Evolutionary conservation across 2,797 vertebrate genomes (phyloP), one percentile per base, ranked within the genome.

Genomic region (Enteromius mattozi): DNA sequence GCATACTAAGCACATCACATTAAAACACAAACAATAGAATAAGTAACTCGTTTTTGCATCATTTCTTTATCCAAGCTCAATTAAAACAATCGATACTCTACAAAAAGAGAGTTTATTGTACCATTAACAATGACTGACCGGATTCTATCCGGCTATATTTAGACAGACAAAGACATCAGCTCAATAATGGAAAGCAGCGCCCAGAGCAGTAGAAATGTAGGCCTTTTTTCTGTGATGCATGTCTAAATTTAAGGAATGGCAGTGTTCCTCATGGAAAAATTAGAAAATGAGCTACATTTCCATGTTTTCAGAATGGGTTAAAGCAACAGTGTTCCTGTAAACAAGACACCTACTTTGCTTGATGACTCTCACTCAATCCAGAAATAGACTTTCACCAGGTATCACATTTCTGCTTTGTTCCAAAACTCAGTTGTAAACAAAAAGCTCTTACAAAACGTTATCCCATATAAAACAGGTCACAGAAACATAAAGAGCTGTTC

Each of bases 351-450:
- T 45, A 76, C 69, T 61, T 33, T 47, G 37, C 70, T 69, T 27
- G 71, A 85, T 63, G 72, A 70, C 37, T 68, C 76, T 59, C 70
- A 21, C 56, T 81, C 47, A 19, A 27, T 35, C 75, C 65, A 78
- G 78, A 88, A 89, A 90, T 86, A 89, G 84, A 84, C 30, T 69
- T 85, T 83, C 81, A 84, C 37, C 78, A 49, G 30, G 84, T 40
- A 74, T 90, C 87, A 88, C 13, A 81, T 90, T 88, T 86, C 86
- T 75, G 69, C 68, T 47, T 42, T 81, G 61, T 74, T 80, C 54
- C 75, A 78, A 61, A 59, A 61, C 54, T 47, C 80, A 40, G 30
- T n/a, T 51, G 78, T n/a, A 72, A 76, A 81, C 56, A 70, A 21
- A 40, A 45, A 24, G 51, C 10, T 45, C 14, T 61, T 61, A 51